Base-by-base conservation (phyloP, 2,113 vertebrate genomes). In the Bufo bufo region DNA sequence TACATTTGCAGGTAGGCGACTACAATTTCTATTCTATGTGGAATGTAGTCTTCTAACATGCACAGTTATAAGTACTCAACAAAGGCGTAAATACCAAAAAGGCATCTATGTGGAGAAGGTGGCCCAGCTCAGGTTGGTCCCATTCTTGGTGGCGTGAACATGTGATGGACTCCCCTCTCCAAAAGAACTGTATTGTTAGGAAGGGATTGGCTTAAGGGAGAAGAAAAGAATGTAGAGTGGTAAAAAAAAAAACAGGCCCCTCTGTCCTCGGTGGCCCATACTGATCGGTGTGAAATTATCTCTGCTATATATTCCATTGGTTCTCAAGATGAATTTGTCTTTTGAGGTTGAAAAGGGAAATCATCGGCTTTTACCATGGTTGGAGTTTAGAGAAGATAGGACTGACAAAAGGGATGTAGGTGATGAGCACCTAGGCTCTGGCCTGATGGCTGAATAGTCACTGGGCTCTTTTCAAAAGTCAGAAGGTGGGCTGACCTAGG, bases 1-100 rank as follows among this genome's bases (percentile, higher is more conserved):
- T 95, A 95, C 0, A 93, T 97, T 59, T 99, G 98, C 97, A 97
- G 97, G 98, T 99, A 90, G 19, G 72, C 20, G 50, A 49, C 72
- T 74, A 19, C 71, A 43, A 6, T 13, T 14, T 74, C 33, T 33
- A 33, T 33, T 33, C 33, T 33, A 33, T 33, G 33, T 33, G 33
- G 33, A 33, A 33, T 33, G 0, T 33, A 33, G 33, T 33, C 33
- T 33, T 33, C 33, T 33, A 33, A 33, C 33, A n/a, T n/a, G n/a
- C n/a, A n/a, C n/a, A n/a, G n/a, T n/a, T n/a, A n/a, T n/a, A 33
- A 33, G 33, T 33, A 33, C 33, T 33, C 33, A 33, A 33, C 33
- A 33, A 33, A 33, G 33, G 33, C 33, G 0, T 33, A 33, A 33
- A 33, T 33, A 33, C 33, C 33, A 33, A 33, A 33, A 33, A 33